Conservation (phyloP, 2,888 invertebrate species). For the Strigamia transsilvanica region DNA sequence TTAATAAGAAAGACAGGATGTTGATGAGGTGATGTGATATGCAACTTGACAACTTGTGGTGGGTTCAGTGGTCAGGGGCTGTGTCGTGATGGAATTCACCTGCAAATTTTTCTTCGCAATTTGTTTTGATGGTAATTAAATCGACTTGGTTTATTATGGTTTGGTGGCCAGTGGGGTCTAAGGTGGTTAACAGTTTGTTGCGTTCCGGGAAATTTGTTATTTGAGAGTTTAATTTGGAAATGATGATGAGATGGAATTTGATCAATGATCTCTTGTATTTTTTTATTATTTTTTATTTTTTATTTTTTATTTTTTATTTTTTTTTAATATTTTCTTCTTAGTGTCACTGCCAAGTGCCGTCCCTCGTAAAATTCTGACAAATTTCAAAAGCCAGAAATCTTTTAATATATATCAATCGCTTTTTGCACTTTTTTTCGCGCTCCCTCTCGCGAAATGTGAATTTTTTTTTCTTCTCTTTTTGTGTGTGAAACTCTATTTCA, state of each 20-base stretch:
- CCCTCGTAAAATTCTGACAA: constrained; percentile 5
- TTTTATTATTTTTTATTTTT: not conserved
- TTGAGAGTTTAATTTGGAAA: constrained; percentile 3
- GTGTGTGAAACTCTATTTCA: constrained; percentile 2
- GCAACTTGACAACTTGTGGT: constrained; percentile 47
- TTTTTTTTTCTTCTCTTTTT: not conserved
- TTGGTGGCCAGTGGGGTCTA: not conserved
- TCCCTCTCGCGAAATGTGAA: not conserved
- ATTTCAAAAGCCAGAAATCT: constrained; percentile 24
- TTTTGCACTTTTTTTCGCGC: not conserved
- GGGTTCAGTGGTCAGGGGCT: constrained; percentile 45
- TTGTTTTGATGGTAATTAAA: constrained; percentile 38
- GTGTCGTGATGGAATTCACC: constrained; percentile 49
- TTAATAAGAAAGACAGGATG: constrained; percentile 31
- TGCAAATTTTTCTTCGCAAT: constrained; percentile 6
- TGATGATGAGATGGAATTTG: constrained; percentile 6
- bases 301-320: not conserved
- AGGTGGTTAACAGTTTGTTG: constrained; percentile 8
- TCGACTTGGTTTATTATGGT: not conserved
- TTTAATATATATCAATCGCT: not conserved
- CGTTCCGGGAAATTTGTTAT: constrained; percentile 14
- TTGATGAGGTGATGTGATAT: constrained; percentile 48
- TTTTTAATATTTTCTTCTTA: not conserved
- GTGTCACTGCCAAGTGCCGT: not conserved
- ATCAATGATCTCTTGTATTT: not conserved